Base-by-base conservation (phyloP, 1,140 invertebrate species). In the Dysdera silvatica region DNA sequence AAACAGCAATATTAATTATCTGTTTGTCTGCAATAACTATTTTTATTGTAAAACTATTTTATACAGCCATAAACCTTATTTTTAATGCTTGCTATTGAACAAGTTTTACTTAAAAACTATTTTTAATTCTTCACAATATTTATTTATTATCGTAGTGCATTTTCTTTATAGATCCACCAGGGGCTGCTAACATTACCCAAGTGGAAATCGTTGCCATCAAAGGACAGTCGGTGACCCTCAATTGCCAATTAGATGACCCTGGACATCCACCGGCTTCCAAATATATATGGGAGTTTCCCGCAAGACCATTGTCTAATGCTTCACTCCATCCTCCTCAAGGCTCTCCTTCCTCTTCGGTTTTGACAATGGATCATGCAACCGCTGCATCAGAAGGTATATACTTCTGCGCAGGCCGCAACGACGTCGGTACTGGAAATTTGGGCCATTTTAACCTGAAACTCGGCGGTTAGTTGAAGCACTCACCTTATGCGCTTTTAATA, bases 341-440 rank as follows among this genome's bases (percentile, higher is more conserved):
- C 14, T 7, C 40, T 12, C 54, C 47, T 3, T 33, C 51, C 4
- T 23, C 28, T 40, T 54, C 52, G 7, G 41, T 55, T 12, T 45
- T 59, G 7, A 41, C 8, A n/a, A 65, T 59, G 53, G 56, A 47
- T 5, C 20, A 31, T 0, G 56, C 60, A 12, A 54, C 14, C 23
- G 76, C 93, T 28, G 86, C 89, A 71, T 87, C 86, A 23, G 80
- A 87, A 40, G 86, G 87, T 65, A 91, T 91, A 77, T 92, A 91
- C 77, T 88, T 87, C 1, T 95, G 91, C 71, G 81, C 85, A 61
- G 89, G 88, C 0, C 81, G 83, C 70, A 93, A 91, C 73, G 82
- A 86, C 24, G 89, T 87, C 4, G 90, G 89, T 0, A 82, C 84
- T 67, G 88, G 89, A 2, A 80, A 83, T 49, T 78, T 82, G 2